Evolutionary conservation across 2,797 vertebrate genomes (phyloP).

Genomic region (Gobionotothen gibberifrons): DNA sequence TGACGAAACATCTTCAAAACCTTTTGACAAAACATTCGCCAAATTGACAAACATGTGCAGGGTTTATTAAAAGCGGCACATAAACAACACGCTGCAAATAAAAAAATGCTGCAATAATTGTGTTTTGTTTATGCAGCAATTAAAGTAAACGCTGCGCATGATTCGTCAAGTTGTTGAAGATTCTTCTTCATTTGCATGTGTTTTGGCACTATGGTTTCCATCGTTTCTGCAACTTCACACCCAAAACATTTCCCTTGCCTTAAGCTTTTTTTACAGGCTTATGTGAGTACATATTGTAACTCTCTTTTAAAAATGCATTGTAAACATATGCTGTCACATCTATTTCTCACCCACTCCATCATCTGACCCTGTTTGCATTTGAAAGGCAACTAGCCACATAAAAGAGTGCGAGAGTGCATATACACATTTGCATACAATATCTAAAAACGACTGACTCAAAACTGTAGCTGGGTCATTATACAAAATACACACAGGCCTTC

Average conservation of each 20-base stretch:
- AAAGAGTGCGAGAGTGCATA: not conserved
- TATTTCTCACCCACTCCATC: not conserved
- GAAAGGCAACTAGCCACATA: not conserved
- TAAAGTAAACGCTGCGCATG: no score
- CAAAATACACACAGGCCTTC: not conserved
- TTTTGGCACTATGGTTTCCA: no score
- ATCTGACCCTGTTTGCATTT: not conserved
- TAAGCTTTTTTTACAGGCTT: not conserved
- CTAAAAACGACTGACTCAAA: not conserved
- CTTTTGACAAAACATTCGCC: no score
- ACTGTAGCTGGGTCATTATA: not conserved
- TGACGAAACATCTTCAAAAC: no score
- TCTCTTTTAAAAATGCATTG: not conserved
- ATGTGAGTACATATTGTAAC: constrained; percentile 10
- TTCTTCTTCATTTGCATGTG: no score
- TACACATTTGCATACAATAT: not conserved
- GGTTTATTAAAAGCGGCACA: no score
- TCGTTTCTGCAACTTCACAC: constrained; percentile 6
- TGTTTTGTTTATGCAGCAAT: no score
- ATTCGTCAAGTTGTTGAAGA: no score
- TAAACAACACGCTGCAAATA: no score
- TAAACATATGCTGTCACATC: not conserved
- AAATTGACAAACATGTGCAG: no score
- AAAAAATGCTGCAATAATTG: no score
- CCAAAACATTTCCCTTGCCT: constrained; percentile 12